These are phyloP conservation scores for Perca flavescens DNA, from an alignment of 2,113 vertebrate species.

Conservation along the genomic window DNA sequence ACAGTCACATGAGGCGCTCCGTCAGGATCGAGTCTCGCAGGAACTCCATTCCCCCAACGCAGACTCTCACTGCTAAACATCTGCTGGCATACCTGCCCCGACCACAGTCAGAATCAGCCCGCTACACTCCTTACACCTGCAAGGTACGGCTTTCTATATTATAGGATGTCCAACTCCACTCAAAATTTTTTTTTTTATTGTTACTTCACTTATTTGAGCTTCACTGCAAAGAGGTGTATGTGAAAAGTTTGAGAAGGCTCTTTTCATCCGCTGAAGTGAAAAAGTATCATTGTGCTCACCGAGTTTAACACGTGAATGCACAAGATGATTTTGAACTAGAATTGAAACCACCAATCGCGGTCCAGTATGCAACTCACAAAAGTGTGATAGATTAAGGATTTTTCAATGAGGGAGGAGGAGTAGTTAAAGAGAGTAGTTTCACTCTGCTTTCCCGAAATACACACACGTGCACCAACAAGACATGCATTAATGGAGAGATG, in stretches of 20 bases:
- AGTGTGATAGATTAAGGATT: too few species aligned
- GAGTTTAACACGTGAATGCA: background rate
- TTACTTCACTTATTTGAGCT: background rate
- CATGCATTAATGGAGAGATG: too few species aligned
- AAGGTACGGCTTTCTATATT: slow-evolving; percentile 65
- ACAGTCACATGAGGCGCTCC: slow-evolving; percentile 41
- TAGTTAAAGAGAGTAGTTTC: too few species aligned
- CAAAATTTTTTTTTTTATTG: background rate
- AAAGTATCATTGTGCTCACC: background rate
- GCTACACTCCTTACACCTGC: slow-evolving; percentile 75
- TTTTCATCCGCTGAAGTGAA: background rate
- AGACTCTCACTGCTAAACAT: slow-evolving; percentile 82
- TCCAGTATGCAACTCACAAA: background rate
- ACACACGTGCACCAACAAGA: too few species aligned
- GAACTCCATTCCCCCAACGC: slow-evolving; percentile 80
- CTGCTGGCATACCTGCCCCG: slow-evolving; percentile 83
- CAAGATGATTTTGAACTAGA: background rate
- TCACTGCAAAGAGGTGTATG: background rate
- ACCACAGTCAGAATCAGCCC: slow-evolving; percentile 64
- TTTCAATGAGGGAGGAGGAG: too few species aligned
- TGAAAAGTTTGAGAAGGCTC: too few species aligned
- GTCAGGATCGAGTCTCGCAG: slow-evolving; percentile 70
- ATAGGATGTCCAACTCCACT: background rate
- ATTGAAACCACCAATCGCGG: background rate
- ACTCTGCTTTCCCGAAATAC: too few species aligned